Conservation (phyloP, 2,797 vertebrate genomes). For the Anableps anableps region DNA sequence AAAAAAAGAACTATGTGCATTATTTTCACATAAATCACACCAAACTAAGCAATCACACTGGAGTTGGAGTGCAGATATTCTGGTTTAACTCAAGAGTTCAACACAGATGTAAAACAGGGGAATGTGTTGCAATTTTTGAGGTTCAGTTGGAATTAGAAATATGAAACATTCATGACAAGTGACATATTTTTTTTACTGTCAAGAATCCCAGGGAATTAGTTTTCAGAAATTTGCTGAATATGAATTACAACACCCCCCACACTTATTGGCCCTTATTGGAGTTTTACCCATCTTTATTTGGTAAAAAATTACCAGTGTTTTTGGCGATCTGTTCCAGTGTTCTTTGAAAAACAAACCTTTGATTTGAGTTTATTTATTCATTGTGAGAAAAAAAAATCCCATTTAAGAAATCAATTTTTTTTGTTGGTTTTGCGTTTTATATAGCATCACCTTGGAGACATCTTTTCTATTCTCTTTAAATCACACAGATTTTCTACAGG, state of each 20-base stretch:
- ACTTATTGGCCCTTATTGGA: no score
- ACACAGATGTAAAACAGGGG: background rate
- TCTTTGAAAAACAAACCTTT: background rate
- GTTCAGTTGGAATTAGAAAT: background rate
- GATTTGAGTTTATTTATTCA: background rate
- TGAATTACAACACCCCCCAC: background rate
- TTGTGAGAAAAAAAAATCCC: background rate
- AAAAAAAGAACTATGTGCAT: background rate
- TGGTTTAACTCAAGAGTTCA: background rate
- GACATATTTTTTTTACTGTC: background rate
- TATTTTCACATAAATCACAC: background rate
- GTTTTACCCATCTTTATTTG: no score
- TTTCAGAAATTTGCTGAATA: background rate
- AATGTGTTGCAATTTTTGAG: background rate
- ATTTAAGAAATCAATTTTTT: background rate
- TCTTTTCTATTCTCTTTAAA: background rate
- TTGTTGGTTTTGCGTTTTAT: background rate
- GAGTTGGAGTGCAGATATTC: background rate
- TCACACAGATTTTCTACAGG: background rate
- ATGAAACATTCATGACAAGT: background rate
- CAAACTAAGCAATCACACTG: background rate
- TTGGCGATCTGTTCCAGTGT: no score
- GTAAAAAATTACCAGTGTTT: background rate
- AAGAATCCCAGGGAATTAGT: background rate
- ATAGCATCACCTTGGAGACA: background rate